Evolutionary conservation across 2,113 vertebrate genomes (phyloP), one percentile per base, ranked within the genome.

Genomic region (Prinia subflava): DNA sequence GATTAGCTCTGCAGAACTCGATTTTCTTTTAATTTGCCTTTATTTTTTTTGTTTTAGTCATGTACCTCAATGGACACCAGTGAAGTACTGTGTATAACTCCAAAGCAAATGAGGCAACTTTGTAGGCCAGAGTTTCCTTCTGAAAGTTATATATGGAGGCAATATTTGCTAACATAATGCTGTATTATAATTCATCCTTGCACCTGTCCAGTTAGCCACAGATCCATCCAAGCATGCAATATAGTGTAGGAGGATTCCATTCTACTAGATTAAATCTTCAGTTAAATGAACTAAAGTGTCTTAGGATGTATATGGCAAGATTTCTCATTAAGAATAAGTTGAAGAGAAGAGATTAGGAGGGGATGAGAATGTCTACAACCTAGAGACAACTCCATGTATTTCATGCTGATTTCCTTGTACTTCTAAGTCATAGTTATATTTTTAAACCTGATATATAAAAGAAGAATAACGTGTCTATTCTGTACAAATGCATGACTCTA

Each of bases 181-280:
- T 93, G 42, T 71, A 70, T 91, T 94, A 88, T 92, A 75, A 84
- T 94, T 95, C 87, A 94, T 95, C 47, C 69, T 94, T 90, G 49
- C 50, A 84, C 53, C 71, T 94, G 90, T 91, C 89, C 95, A 89
- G 92, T 94, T 96, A 96, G 62, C 76, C 65, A 77, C 37, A 83
- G 94, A 91, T 76, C 75, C 52, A 68, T 46, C 79, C 92, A 97
- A 92, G 92, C 87, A 68, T 91, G 81, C 77, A 3, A 74, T 84
- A 86, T 17, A 92, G 30, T 57, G 62, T 53, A 74, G 82, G 76
- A 95, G 57, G 73, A 94, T 96, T 96, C 82, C 73, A 89, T 96
- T 95, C 89, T 94, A 92, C 89, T 91, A 96, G 92, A 94, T 94
- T 96, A 90, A 96, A 90, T 96, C 79, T 94, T 90, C 76, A 87